Conservation (phyloP, 2,888 invertebrate species). For the Philereme transversata region DNA sequence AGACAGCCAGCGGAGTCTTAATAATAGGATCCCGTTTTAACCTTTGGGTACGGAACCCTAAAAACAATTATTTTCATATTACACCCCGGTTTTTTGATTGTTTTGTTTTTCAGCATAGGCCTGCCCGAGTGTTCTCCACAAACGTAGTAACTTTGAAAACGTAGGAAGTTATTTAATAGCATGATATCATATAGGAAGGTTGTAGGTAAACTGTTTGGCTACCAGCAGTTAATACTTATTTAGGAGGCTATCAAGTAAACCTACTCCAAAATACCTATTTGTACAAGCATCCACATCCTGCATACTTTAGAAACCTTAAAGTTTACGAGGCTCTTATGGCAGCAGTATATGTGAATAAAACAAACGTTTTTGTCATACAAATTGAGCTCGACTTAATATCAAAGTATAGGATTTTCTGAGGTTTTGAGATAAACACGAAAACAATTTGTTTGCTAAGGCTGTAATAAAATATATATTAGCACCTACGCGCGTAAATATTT, state of each 20-base stretch:
- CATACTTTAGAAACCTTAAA: conserved; percentile 23
- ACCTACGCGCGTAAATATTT: conserved; percentile 9
- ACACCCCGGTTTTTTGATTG: too few species aligned
- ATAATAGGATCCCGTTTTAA: too few species aligned
- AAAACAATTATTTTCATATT: too few species aligned
- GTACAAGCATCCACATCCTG: conserved; percentile 21
- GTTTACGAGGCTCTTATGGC: conserved; percentile 26
- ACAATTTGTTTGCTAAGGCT: conserved; percentile 32
- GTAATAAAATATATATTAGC: conserved; percentile 27
- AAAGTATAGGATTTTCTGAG: conserved; percentile 31
- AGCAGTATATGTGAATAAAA: conserved; percentile 18
- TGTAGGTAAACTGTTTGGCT: too few species aligned
- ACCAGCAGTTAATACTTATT: conserved; percentile 17
- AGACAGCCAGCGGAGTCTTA: too few species aligned
- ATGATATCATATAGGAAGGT: not conserved
- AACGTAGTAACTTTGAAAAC: not conserved
- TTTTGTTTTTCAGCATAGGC: too few species aligned
- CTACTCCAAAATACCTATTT: conserved; percentile 23
- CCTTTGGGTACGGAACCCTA: too few species aligned
- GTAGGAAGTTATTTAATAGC: not conserved
- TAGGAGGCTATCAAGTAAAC: conserved; percentile 19
- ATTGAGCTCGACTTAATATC: conserved; percentile 40
- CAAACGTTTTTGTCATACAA: conserved; percentile 38
- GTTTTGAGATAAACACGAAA: conserved; percentile 37
- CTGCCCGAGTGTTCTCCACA: too few species aligned